Percentiles rank a stretch among this genome's conserved stretches.
Evolutionary conservation across 1,140 invertebrate genomes (phyloP).

Genomic region (Cardiocondyla obscurior): DNA sequence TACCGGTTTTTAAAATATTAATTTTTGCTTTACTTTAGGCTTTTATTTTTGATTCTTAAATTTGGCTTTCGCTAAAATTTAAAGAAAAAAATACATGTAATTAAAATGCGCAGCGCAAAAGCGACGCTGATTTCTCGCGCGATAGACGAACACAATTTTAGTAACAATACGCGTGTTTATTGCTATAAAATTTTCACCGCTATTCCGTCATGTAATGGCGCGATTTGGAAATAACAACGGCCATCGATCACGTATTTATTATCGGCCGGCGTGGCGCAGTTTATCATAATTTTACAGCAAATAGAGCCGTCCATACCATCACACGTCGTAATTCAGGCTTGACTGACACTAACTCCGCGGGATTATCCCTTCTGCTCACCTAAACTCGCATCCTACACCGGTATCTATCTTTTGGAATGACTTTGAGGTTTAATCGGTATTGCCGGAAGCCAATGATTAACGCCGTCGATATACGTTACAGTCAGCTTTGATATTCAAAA

Average conservation of each 20-base stretch:
- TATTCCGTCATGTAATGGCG: conserved; percentile 40
- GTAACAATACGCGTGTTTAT: conserved; percentile 4
- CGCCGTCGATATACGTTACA: conserved; percentile 14
- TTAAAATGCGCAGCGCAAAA: background rate
- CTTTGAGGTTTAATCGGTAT: conserved; percentile 54
- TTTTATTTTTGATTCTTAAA: background rate
- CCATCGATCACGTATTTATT: conserved; percentile 74
- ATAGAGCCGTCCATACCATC: conserved; percentile 62
- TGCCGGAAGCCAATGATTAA: conserved; percentile 41
- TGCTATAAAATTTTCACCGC: conserved; percentile 58
- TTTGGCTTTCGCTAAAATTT: background rate
- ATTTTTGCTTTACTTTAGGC: background rate
- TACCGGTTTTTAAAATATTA: background rate
- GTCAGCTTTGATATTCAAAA: background rate
- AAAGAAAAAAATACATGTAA: background rate
- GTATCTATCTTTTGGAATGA: conserved; percentile 48
- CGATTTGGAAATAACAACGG: conserved; percentile 46
- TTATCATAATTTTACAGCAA: conserved; percentile 77
- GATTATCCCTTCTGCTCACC: conserved; percentile 72
- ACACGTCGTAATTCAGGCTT: conserved; percentile 74
- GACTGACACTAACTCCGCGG: conserved; percentile 76
- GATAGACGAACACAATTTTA: background rate
- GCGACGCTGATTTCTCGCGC: background rate
- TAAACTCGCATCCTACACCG: conserved; percentile 60
- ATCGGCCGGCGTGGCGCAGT: conserved; percentile 66